Evolutionary conservation across 2,797 vertebrate genomes (phyloP), one percentile per base, ranked within the genome.

Genomic region (Chelmon rostratus): DNA sequence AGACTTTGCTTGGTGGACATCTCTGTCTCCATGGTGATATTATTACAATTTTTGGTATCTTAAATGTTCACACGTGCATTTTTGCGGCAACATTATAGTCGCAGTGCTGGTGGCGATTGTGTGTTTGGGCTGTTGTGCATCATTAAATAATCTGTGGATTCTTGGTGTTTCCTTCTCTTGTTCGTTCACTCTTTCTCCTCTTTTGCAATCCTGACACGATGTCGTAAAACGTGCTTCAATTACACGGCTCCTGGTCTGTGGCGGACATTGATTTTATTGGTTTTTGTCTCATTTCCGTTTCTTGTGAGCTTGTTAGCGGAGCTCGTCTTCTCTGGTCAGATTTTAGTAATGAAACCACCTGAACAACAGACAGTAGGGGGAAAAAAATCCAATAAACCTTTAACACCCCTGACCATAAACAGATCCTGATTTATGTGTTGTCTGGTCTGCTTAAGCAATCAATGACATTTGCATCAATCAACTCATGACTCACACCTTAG

Each of bases 401-500:
- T 58, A 40, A 63, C 52, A 19, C 44, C 3, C 5, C 28, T 4
- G 49, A 62, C 46, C 23, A 28, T 31, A 18, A 59, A 61, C 54
- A 38, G 18, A 40, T 23, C 16, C 46, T 67, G 69, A 67, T 61
- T 73, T 28, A 63, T 73, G 33, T 16, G 63, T n/a, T 19, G n/a
- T 69, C 64, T 50, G 11, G 33, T 42, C 62, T 42, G 33, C 40
- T 68, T 23, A 28, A 72, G 44, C n/a, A 31, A 61, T 40, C n/a
- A 61, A 5, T 56, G 44, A 66, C 68, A 37, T 70, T 79, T 81
- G 42, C 37, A 65, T 77, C 37, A 59, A 68, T 84, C 66, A 66
- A 25, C 65, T 40, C 23, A 25, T 68, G 78, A 77, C 53, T 84
- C 73, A 71, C 62, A 44, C 37, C 61, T 75, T 16, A 25, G 67